Percentiles rank a stretch among this genome's conserved stretches.
Evolutionary conservation across 2,888 invertebrate species (phyloP).

Genomic region (Micoletzkya japonica): DNA sequence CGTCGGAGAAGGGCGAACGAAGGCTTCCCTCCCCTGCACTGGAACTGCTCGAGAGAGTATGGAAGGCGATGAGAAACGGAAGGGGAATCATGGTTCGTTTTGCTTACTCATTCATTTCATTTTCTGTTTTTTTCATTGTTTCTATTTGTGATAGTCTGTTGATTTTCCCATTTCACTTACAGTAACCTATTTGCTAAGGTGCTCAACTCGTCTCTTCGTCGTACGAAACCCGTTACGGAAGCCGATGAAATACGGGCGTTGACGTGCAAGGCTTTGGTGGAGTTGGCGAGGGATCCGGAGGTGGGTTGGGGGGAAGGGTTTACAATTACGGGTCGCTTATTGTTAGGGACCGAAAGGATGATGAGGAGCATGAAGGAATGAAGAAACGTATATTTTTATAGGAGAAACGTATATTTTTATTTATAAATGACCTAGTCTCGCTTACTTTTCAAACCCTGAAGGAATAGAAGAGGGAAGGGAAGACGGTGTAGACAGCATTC

Average conservation of each 20-base stretch:
- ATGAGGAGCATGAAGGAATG: too few species aligned
- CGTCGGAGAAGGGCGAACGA: not conserved
- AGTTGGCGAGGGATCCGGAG: constrained; percentile 88
- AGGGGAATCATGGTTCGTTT: too few species aligned
- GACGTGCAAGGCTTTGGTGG: constrained; percentile 86
- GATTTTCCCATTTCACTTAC: not conserved
- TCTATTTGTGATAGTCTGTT: not conserved
- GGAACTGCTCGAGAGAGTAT: not conserved
- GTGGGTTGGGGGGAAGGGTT: constrained; percentile 8
- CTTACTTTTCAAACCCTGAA: too few species aligned
- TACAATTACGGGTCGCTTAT: too few species aligned
- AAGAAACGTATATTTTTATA: too few species aligned
- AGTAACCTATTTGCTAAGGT: constrained; percentile 69
- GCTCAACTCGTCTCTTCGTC: constrained; percentile 82
- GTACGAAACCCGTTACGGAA: constrained; percentile 92
- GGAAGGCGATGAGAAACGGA: not conserved
- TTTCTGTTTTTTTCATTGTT: too few species aligned
- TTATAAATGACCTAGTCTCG: too few species aligned
- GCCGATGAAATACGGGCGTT: constrained; percentile 90
- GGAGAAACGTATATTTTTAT: too few species aligned
- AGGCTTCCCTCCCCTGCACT: not conserved
- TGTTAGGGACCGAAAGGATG: too few species aligned
- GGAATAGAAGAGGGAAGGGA: too few species aligned
- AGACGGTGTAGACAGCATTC: too few species aligned
- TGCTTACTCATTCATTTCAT: too few species aligned